Base-by-base conservation (phyloP, 2,797 vertebrate genomes). In the Falco peregrinus region DNA sequence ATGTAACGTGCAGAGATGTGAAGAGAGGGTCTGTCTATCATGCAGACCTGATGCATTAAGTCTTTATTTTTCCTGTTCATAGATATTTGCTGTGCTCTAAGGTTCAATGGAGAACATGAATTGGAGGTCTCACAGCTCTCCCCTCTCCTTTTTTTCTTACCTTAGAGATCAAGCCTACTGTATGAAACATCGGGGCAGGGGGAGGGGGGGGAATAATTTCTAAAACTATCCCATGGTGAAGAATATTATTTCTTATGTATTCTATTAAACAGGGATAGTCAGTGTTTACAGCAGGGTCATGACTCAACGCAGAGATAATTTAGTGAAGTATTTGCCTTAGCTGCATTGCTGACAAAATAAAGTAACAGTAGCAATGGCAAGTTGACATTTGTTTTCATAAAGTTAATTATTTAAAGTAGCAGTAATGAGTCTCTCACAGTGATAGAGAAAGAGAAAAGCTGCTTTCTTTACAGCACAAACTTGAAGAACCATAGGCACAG, bases 11-110 rank as follows among this genome's bases (percentile, higher is more conserved):
- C 47, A 75, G 71, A 96, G 51, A 82, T 28, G 68, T 63, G 54
- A 41, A 75, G 71, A 96, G 51, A 71, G 7, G 28, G n/a, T 75
- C 85, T 68, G 50, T 85, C 60, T 9, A 13, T 87, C 95, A 82
- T 5, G 21, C 28, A 51, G 59, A 37, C 25, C 47, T 79, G 63
- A 64, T 64, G 63, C 70, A 86, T 80, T 86, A 85, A 89, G 79
- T 90, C 89, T 80, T 80, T 83, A 64, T 94, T 93, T 92, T 84
- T 84, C 54, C 29, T 86, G 18, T 65, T 70, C n/a, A 51, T 75
- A 31, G 26, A 2, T 22, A 74, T 69, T 82, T 91, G 35, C 71
- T 82, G 59, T 56, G 43, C 35, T 91, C 71, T 61, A 69, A 92
- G 59, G 78, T 85, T 96, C 82, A 87, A 64, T 0, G 0, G 33